phyloP scores from a whole-genome alignment of 1,140 invertebrate genomes.

The Chrysopa pallens region DNA sequence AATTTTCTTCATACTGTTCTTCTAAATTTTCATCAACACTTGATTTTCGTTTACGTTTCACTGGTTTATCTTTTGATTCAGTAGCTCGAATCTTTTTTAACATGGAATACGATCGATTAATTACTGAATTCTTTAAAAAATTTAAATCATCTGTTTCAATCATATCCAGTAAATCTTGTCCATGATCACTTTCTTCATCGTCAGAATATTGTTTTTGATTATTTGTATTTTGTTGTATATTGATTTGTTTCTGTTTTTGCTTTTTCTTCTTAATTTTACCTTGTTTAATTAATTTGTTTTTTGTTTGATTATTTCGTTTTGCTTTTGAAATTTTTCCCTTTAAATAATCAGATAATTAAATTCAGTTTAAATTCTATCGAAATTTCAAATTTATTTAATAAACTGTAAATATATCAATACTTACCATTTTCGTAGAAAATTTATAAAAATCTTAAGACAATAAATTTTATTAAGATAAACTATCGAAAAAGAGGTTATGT shows the following conservation, averaged over 20 bases:
- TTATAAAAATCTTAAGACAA: no score
- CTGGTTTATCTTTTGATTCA: constrained; percentile 4
- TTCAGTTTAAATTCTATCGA: no score
- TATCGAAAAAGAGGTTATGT: no score
- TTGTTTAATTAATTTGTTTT: constrained; percentile 37
- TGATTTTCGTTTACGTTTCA: constrained; percentile 24
- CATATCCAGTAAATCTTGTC: constrained; percentile 41
- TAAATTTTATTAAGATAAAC: no score
- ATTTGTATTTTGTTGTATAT: constrained; percentile 4
- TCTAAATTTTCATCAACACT: constrained; percentile 22
- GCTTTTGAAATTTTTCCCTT: constrained; percentile 32
- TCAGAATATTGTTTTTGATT: constrained; percentile 12
- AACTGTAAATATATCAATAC: no score
- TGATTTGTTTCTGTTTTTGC: constrained; percentile 25
- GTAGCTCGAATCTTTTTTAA: constrained; percentile 19
- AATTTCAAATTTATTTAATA: no score
- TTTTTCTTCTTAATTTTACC: constrained; percentile 34
- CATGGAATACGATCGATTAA: constrained; percentile 27
- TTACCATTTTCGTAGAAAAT: no score
- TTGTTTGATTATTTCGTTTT: constrained; percentile 41
- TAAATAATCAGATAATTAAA: no score
- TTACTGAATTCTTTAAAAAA: constrained; percentile 34
- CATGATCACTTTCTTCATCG: constrained; percentile 29
- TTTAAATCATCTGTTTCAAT: constrained; percentile 41
- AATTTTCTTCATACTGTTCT: constrained; percentile 24